Evolutionary conservation across 2,888 invertebrate species (phyloP), one percentile per base, ranked within the genome.

Genomic region (Scaptomyza cyrtandrae): DNA sequence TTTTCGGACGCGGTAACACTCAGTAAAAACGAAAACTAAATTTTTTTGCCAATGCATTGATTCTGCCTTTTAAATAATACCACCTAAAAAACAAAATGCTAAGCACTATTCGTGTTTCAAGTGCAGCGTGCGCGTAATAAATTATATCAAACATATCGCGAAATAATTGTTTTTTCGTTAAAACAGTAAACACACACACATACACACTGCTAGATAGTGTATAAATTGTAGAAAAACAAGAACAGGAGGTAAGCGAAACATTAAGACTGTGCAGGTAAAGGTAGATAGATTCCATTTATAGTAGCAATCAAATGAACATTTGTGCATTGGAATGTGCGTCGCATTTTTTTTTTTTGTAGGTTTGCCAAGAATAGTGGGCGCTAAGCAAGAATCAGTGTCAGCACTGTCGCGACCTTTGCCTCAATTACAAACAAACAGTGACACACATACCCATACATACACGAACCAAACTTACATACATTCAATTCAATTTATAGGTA

Each of bases 391-490:
- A 71, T 60, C 58, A 71, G 44, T 64, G 44, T 61, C 50, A 66
- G 60, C 56, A 52, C 52, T 57, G 57, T 71, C 78, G 84, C 85
- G 85, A 85, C 85, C 85, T 85, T 85, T 85, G 85, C 84, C 84
- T 85, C 80, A 81, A 81, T 86, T 86, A 80, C 86, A 78, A 82
- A 74, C 82, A 77, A 83, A 69, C 64, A 69, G 61, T 79, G 78
- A 64, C 75, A 81, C 72, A 80, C 69, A 80, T 65, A 75, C 59
- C 60, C 55, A 39, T 46, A 64, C 66, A 44, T 50, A 49, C n/a
- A 10, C 6, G 27, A 41, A n/a, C 14, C 37, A 52, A 10, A 52
- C 11, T 35, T 45, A 29, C 24, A 50, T 14, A 52, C 6, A 52
- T 19, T 41, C 14, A 50, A 13, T 10, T 4, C 33, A 29, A 49